Evolutionary conservation across 2,113 vertebrate species (phyloP).

Genomic region (Martes martes): DNA sequence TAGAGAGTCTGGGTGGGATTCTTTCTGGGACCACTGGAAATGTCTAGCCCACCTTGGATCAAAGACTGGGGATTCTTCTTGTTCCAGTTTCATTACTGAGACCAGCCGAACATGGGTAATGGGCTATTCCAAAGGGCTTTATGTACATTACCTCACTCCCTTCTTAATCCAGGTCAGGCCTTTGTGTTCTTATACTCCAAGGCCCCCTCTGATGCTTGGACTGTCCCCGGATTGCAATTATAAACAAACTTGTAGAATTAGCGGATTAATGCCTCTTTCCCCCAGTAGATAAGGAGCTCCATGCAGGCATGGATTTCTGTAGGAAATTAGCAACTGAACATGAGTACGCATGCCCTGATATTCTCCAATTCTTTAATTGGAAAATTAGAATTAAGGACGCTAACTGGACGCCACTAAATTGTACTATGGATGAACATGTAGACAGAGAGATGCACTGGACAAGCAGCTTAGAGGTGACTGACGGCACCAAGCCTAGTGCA

Average conservation of each 20-base stretch:
- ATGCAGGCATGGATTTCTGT: background rate
- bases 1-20: background rate
- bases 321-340: too few relatives aligned
- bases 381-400: background rate
- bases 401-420: background rate
- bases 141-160: too few relatives aligned
- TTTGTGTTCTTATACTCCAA: background rate
- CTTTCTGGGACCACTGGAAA: background rate
- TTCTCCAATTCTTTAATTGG: background rate
- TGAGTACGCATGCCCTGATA: too few relatives aligned
- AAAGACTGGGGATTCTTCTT: background rate
- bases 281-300: background rate
- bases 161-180: background rate
- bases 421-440: fast-evolving
- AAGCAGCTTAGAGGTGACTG: fast-evolving
- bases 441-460: fast-evolving
- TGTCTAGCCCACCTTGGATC: background rate
- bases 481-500: fast-evolving
- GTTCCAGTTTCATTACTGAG: background rate
- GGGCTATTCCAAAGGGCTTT: too few relatives aligned
- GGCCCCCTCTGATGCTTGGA: background rate
- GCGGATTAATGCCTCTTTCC: background rate
- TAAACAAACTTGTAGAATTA: fast-evolving
- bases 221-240: background rate
- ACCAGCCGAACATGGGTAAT: background rate